A percentile compares a stretch with the other conserved stretches of the same genome.
Conservation (phyloP, 2,888 invertebrate genomes). For the Mesochorus sp. region DNA sequence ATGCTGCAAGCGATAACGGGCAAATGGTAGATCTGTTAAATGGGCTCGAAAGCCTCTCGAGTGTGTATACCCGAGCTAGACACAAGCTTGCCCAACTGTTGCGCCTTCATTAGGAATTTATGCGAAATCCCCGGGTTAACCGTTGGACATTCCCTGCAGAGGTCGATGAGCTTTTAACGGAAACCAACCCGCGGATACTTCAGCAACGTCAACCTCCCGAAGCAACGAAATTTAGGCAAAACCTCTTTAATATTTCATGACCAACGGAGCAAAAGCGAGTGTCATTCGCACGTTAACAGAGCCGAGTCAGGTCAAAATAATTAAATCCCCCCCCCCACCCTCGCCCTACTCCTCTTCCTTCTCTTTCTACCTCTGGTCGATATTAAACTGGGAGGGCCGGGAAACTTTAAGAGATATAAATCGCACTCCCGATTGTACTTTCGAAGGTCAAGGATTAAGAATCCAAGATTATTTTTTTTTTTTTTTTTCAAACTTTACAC, state of each 20-base stretch:
- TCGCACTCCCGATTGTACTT: no score
- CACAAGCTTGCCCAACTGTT: conserved; percentile 75
- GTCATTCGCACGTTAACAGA: not conserved
- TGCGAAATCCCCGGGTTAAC: conserved; percentile 76
- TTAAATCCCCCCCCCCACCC: not conserved
- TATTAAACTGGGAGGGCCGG: no score
- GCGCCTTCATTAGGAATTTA: conserved; percentile 79
- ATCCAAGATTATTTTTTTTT: no score
- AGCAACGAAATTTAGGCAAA: conserved; percentile 72
- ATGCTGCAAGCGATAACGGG: conserved; percentile 51
- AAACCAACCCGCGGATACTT: conserved; percentile 68
- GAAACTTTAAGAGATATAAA: no score
- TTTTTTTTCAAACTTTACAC: no score
- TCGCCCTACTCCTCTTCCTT: not conserved
- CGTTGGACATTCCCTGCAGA: conserved; percentile 61
- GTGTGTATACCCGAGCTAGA: conserved; percentile 16
- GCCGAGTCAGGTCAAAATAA: not conserved
- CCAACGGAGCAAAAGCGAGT: not conserved
- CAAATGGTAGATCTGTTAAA: conserved; percentile 65
- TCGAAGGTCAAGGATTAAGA: no score
- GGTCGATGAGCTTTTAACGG: conserved; percentile 73
- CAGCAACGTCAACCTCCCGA: conserved; percentile 56
- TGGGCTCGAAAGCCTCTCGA: conserved; percentile 67
- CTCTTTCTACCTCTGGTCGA: not conserved
- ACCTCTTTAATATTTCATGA: conserved; percentile 72